Evolutionary conservation across 2,113 vertebrate genomes (phyloP), one percentile per base, ranked within the genome.

Genomic region (Campylomormyrus numenius): DNA sequence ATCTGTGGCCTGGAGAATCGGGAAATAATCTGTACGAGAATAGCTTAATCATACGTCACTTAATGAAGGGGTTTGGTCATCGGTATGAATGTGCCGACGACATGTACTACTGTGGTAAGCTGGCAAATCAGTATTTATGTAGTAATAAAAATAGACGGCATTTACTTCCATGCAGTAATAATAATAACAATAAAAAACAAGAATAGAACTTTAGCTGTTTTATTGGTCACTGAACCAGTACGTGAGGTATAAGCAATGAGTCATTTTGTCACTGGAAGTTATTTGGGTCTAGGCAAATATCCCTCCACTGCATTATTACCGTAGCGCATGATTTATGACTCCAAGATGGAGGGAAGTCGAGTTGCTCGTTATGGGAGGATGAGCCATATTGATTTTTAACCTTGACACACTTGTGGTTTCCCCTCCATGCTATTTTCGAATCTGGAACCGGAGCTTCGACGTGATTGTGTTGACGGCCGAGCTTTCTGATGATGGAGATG

Each of bases 21-120:
- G 35, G 87, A 92, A 91, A 92, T 87, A 92, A 93, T 91, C 90
- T 85, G 89, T 66, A 74, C 45, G 31, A 35, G 21, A 13, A 53
- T 31, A 53, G 49, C 88, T 17, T 74, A 66, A 49, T 48, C 89
- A 90, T 88, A 88, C 88, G 80, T 17, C 13, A 31, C 24, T 17
- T 31, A 46, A 83, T 19, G 49, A 39, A 87, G 11, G n/a, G 11
- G 8, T 15, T 13, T 35, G 8, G 3, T 13, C 27, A 87, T 87
- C 27, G 15, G 5, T 17, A 87, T 56, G 80, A 24, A 39, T 56
- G 39, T 45, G 15, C 9, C 15, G 24, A 58, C n/a, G 2, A 85
- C 11, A 3, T 21, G 17, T 10, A 21, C 6, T 19, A 39, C 52
- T 85, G 89, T 13, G n/a, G 7, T 50, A 39, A 77, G 39, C 77